Percentiles rank a stretch among this genome's conserved stretches.
These are phyloP conservation scores for Ophioninae sp. DNA, from an alignment of 2,888 invertebrate species.

Conservation along the genomic window DNA sequence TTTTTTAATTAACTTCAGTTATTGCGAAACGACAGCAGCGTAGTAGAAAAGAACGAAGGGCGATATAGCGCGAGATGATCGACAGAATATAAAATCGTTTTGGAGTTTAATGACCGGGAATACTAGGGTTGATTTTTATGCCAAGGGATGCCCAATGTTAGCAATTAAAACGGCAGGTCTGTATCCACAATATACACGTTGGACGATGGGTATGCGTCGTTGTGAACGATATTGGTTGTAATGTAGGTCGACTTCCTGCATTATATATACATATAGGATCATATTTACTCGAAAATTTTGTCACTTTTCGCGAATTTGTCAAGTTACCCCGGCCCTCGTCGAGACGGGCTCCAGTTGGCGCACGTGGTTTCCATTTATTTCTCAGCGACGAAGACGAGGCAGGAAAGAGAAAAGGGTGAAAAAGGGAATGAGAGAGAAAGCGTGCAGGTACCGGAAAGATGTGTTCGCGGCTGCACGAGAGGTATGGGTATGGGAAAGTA, in stretches of 20 bases:
- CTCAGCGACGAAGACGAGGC: conserved; percentile 13
- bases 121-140: conserved; percentile 16
- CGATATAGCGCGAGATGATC: background rate
- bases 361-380: conserved; percentile 66
- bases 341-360: conserved; percentile 28
- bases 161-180: too few relatives aligned
- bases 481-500: conserved; percentile 31
- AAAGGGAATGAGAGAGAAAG: conserved; percentile 24
- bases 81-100: conserved; percentile 27
- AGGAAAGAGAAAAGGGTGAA: conserved; percentile 9
- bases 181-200: too few relatives aligned
- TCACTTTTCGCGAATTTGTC: conserved; percentile 59
- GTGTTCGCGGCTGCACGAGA: conserved; percentile 54
- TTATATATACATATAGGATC: background rate
- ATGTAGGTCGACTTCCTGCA: background rate
- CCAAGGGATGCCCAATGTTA: conserved; percentile 54
- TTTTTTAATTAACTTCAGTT: conserved; percentile 58
- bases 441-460: conserved; percentile 61
- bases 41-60: background rate
- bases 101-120: conserved; percentile 23
- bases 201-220: conserved; percentile 13
- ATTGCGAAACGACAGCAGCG: conserved; percentile 20
- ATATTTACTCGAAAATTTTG: conserved; percentile 54
- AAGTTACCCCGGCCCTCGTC: conserved; percentile 9
- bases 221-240: conserved; percentile 12